phyloP scores from a whole-genome alignment of 2,888 invertebrate species.

The Sepiola atlantica region DNA sequence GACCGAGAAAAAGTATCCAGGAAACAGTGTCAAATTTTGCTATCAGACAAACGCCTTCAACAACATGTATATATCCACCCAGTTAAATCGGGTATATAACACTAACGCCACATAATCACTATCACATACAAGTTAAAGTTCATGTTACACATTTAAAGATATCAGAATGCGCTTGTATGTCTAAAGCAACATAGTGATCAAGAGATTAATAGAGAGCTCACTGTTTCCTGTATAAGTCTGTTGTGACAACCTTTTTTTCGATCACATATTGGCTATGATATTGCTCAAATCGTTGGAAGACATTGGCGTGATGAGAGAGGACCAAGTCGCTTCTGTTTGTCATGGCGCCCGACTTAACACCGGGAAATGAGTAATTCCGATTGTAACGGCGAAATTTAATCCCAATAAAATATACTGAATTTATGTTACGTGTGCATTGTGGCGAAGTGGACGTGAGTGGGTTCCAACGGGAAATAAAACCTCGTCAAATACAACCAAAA shows the following conservation, averaged over 20 bases:
- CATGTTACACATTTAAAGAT: background rate
- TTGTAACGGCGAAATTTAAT: background rate
- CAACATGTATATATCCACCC: no score
- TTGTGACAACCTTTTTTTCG: background rate
- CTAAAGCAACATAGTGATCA: background rate
- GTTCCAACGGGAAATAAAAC: background rate
- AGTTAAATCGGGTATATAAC: no score
- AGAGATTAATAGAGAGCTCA: background rate
- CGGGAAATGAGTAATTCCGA: background rate
- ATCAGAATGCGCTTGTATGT: background rate
- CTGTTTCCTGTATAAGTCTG: background rate
- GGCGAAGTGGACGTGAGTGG: background rate
- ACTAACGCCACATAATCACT: no score
- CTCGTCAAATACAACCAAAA: background rate
- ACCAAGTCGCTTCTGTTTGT: background rate
- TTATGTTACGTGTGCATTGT: background rate
- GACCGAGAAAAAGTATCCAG: no score
- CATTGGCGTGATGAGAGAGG: background rate
- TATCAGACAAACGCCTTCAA: no score
- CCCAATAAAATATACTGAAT: background rate
- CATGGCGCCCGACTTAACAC: background rate
- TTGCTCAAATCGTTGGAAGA: background rate
- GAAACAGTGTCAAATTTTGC: no score
- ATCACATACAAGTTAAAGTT: no score
- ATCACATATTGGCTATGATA: background rate